Percentiles rank a stretch among this genome's conserved stretches.
Evolutionary conservation across 2,113 vertebrate genomes (phyloP).

Genomic region (Chaenocephalus aceratus): DNA sequence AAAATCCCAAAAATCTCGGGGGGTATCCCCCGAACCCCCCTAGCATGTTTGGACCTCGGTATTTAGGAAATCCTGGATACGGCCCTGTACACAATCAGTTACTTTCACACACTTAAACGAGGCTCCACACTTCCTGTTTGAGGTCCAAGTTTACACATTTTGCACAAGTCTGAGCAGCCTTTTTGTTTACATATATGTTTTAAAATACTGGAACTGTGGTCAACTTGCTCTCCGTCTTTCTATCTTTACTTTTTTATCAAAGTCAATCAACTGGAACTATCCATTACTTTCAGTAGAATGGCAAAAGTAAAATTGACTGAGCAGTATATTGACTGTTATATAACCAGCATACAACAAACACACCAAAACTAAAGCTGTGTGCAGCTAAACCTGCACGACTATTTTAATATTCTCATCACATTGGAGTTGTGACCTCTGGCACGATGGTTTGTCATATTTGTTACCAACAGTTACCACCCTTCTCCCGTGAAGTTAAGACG

Average conservation of each 20-base stretch:
- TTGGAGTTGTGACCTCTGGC: constrained; percentile 38
- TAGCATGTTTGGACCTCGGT: too few relatives aligned
- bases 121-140: background rate
- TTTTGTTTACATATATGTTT: constrained; percentile 12
- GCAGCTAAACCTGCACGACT: constrained; percentile 16
- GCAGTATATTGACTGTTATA: constrained; percentile 55
- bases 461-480: constrained; percentile 24
- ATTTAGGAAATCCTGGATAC: too few relatives aligned
- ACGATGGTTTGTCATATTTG: constrained; percentile 42
- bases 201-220: background rate
- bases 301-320: constrained; percentile 63
- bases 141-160: background rate
- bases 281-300: constrained; percentile 60
- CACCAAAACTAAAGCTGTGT: constrained; percentile 32
- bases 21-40: too few relatives aligned
- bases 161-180: background rate
- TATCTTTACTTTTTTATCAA: constrained; percentile 9
- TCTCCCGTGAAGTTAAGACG: constrained; percentile 42
- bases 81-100: background rate
- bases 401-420: constrained; percentile 38
- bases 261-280: constrained; percentile 62
- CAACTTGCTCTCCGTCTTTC: background rate
- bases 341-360: constrained; percentile 57
- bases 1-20: too few relatives aligned
- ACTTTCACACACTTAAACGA: background rate